These are phyloP conservation scores for Thecophora atra DNA, from an alignment of 2,888 invertebrate species.

Conservation along the genomic window DNA sequence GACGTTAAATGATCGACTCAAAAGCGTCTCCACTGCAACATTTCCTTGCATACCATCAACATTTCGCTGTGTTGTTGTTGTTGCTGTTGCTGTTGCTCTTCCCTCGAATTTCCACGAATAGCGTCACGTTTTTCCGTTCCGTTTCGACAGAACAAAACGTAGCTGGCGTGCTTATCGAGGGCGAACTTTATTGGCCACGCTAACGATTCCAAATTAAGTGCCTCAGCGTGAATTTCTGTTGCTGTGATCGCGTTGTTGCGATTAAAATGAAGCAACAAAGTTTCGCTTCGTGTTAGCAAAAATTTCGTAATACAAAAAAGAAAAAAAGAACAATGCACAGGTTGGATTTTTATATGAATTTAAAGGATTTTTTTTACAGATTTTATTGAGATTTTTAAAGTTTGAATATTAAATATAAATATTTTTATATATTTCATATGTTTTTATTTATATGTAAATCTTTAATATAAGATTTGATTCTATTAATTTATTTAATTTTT, in stretches of 20 bases:
- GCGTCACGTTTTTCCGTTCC: conserved; percentile 36
- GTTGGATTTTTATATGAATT: too few relatives aligned
- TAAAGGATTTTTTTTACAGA: too few relatives aligned
- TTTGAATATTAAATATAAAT: too few relatives aligned
- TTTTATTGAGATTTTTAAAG: too few relatives aligned
- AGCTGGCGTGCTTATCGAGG: conserved; percentile 48
- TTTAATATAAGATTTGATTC: too few relatives aligned
- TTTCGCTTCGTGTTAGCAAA: too few relatives aligned
- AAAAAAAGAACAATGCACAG: too few relatives aligned
- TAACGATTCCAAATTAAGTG: conserved; percentile 38
- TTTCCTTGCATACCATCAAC: conserved; percentile 17
- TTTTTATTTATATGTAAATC: too few relatives aligned
- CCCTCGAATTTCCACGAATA: conserved; percentile 14
- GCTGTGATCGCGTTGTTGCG: conserved; percentile 23
- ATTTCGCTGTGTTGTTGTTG: neutral
- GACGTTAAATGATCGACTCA: conserved; percentile 17
- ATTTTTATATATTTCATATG: too few relatives aligned
- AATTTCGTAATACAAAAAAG: too few relatives aligned
- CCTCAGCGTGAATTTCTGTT: conserved; percentile 29
- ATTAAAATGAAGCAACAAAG: conserved; percentile 16
- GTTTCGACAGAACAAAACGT: neutral
- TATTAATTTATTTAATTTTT: too few relatives aligned
- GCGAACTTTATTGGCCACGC: conserved; percentile 58
- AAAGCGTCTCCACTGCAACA: neutral
- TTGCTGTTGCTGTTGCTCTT: too few relatives aligned